phyloP scores from a whole-genome alignment of 2,113 vertebrate species.

The Oceanites oceanicus region DNA sequence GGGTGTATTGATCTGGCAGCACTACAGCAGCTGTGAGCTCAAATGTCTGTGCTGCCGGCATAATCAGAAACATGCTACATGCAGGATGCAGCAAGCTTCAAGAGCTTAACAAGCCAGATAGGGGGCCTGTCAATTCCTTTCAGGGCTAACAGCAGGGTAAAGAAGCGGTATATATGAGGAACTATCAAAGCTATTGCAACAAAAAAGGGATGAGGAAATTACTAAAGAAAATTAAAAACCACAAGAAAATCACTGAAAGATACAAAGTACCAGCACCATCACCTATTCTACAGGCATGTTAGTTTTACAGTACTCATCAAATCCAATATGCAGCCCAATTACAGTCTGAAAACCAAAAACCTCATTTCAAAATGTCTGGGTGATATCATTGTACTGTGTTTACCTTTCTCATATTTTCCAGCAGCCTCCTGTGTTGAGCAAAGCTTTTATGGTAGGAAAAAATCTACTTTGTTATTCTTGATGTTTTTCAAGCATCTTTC shows the following conservation, averaged over 20 bases:
- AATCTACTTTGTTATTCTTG: conserved; percentile 25
- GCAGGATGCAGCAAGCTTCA: conserved; percentile 37
- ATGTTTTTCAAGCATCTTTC: conserved; percentile 20
- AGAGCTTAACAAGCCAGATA: conserved; percentile 31
- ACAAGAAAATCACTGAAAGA: neutral
- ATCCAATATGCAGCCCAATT: neutral
- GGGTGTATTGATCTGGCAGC: conserved; percentile 41
- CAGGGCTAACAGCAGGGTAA: conserved; percentile 19
- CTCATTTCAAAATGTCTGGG: conserved; percentile 6
- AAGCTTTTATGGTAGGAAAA: conserved; percentile 28
- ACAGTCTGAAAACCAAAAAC: neutral
- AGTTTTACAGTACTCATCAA: neutral
- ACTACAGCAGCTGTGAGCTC: conserved; percentile 38
- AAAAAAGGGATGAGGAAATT: neutral
- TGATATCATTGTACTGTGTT: neutral
- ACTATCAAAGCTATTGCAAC: neutral
- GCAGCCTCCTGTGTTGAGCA: neutral
- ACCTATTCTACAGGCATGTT: neutral
- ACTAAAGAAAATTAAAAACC: conserved; percentile 6
- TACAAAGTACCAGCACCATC: neutral
- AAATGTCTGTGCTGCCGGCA: neutral
- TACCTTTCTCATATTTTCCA: conserved; percentile 57
- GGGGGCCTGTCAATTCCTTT: conserved; percentile 34
- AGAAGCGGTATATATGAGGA: neutral
- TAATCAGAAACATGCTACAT: conserved; percentile 37